A percentile compares a stretch with the other conserved stretches of the same genome.
phyloP scores from a whole-genome alignment of 2,113 vertebrate genomes.

The Hippocampus barbouri region DNA sequence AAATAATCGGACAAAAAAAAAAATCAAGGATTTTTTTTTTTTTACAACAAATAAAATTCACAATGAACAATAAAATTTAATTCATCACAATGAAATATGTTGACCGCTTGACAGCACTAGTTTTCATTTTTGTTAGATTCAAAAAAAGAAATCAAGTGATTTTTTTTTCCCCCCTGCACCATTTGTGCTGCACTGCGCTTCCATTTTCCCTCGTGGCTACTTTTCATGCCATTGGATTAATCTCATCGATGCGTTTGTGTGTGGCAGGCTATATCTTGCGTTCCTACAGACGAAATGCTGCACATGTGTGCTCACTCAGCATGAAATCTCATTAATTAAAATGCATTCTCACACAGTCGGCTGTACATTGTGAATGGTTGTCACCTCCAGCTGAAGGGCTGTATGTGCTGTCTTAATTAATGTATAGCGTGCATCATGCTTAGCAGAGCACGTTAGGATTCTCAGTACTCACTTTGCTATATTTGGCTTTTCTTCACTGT shows the following conservation, averaged over 20 bases:
- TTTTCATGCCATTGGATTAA: slow-evolving; percentile 10
- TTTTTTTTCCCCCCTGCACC: background rate
- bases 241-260: slow-evolving; percentile 13
- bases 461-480: slow-evolving; percentile 11
- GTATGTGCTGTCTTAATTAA: slow-evolving; percentile 45
- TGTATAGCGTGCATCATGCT: slow-evolving; percentile 45
- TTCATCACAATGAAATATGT: too few relatives aligned
- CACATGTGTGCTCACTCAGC: slow-evolving; percentile 48
- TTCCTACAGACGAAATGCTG: background rate
- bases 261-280: background rate
- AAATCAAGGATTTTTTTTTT: too few relatives aligned
- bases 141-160: background rate
- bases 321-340: slow-evolving; percentile 59
- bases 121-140: background rate
- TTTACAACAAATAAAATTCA: too few relatives aligned
- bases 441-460: slow-evolving; percentile 37
- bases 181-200: background rate
- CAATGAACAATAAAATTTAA: too few relatives aligned
- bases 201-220: background rate
- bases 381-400: slow-evolving; percentile 25
- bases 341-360: slow-evolving; percentile 17
- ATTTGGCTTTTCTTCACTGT: slow-evolving; percentile 15
- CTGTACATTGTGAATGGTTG: slow-evolving; percentile 23
- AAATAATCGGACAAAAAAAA: too few relatives aligned
- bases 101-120: too few relatives aligned